Base-by-base conservation (phyloP, 2,888 invertebrate species). In the Erpobdella octoculata region DNA sequence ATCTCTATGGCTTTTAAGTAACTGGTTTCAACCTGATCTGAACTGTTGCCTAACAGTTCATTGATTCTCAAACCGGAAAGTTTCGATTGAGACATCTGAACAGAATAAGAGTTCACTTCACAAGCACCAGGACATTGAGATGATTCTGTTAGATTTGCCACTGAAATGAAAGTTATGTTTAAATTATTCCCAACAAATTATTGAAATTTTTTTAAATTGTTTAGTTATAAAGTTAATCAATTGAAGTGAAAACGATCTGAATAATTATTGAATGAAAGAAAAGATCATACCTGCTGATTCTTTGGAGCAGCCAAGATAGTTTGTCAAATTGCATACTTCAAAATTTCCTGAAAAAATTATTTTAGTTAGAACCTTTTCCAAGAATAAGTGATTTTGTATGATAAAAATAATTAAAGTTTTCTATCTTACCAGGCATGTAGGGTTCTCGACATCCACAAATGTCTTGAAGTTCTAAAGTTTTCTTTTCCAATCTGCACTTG, bases 351-450 rank as follows among this genome's bases (percentile, higher is more conserved):
- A 31, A 37, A 67, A 21, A 8, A 59, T 9, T 41, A 41, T 41
- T 41, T 41, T 41, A 41, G 18, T 41, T 41, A n/a, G n/a, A n/a
- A n/a, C n/a, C 0, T 35, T 1, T n/a, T 35, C 64, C 37, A 37
- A n/a, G n/a, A n/a, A n/a, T n/a, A n/a, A n/a, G n/a, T 1, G 31
- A 62, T 5, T 35, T 2, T 1, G 48, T 46, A 68, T 41, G 5
- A 68, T 41, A 38, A 66, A n/a, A 64, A 64, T 33, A 31, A 64
- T n/a, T n/a, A n/a, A n/a, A n/a, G 3, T 25, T 25, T n/a, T 53
- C 5, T 25, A 33, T 9, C 28, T n/a, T 8, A 73, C 74, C 72
- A 9, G 74, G 72, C 74, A 74, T 74, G 71, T 71, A 71, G 21
- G 65, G 41, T n/a, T 74, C 72, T 8, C 68, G 62, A 33, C 74